Evolutionary conservation across 2,797 vertebrate species (phyloP).

Genomic region (Platalea minor): DNA sequence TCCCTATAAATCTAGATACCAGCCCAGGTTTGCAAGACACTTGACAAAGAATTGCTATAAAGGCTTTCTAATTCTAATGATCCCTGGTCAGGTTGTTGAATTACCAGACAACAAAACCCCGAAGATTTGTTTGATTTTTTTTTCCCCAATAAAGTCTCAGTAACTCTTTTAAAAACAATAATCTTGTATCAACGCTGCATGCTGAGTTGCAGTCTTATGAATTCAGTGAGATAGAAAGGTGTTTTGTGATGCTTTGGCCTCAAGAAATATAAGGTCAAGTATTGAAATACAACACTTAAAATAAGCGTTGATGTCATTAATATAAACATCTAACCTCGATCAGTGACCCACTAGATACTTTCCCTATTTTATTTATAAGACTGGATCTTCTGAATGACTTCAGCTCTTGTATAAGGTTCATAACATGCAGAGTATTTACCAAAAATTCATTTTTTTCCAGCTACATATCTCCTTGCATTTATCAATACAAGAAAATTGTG

Average conservation of each 20-base stretch:
- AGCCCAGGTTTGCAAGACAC: neutral
- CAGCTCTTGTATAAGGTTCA: neutral
- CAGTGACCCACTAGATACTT: neutral
- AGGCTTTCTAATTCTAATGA: neutral
- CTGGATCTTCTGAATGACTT: neutral
- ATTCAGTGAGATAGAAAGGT: neutral
- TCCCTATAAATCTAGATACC: neutral
- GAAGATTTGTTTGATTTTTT: neutral
- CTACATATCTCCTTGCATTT: neutral
- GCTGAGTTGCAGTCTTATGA: neutral
- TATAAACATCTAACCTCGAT: neutral
- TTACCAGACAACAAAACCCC: neutral
- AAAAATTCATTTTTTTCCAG: neutral
- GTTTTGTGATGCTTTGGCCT: neutral
- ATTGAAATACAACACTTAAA: conserved; percentile 52
- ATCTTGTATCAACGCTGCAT: neutral
- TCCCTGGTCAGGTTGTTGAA: neutral
- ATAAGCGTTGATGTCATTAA: neutral
- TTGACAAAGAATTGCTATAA: neutral
- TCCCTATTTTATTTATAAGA: neutral
- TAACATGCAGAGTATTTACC: neutral
- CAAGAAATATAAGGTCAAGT: conserved; percentile 29
- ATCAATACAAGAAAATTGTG: neutral
- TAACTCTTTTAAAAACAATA: neutral
- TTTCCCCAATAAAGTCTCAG: neutral